Percentiles rank a stretch among this genome's conserved stretches.
Evolutionary conservation across 2,888 invertebrate species (phyloP).

Genomic region (Boloria euphrosyne): DNA sequence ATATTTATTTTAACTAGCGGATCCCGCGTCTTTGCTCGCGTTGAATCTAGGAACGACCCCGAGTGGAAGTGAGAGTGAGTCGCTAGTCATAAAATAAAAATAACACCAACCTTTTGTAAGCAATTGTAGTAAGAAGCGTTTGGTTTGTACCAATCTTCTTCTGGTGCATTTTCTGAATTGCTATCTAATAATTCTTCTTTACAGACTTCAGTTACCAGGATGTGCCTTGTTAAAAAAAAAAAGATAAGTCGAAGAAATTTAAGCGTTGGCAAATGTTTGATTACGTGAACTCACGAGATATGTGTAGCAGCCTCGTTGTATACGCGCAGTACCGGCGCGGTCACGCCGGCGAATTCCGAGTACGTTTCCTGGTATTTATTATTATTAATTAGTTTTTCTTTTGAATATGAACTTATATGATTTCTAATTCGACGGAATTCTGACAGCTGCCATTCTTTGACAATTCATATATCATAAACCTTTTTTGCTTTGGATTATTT

Average conservation of each 20-base stretch:
- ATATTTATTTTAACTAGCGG: too few species aligned
- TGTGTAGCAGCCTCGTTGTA: constrained; percentile 62
- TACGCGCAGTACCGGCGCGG: constrained; percentile 57
- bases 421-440: too few species aligned
- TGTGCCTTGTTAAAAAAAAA: constrained; percentile 34
- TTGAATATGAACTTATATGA: background rate
- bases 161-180: constrained; percentile 1
- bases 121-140: constrained; percentile 6
- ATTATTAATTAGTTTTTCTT: background rate
- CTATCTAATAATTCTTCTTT: constrained; percentile 20
- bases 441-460: too few species aligned
- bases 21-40: too few species aligned
- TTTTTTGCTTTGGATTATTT: too few species aligned
- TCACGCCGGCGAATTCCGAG: constrained; percentile 65
- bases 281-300: constrained; percentile 55
- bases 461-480: too few species aligned
- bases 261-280: background rate
- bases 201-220: constrained; percentile 38
- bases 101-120: constrained; percentile 1
- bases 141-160: constrained; percentile 8
- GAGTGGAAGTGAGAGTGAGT: too few species aligned
- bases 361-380: constrained; percentile 54
- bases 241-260: background rate
- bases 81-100: background rate
- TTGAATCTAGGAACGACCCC: too few species aligned